Evolutionary conservation across 2,888 invertebrate species (phyloP).

Genomic region (Dorcus parallelipipedus): DNA sequence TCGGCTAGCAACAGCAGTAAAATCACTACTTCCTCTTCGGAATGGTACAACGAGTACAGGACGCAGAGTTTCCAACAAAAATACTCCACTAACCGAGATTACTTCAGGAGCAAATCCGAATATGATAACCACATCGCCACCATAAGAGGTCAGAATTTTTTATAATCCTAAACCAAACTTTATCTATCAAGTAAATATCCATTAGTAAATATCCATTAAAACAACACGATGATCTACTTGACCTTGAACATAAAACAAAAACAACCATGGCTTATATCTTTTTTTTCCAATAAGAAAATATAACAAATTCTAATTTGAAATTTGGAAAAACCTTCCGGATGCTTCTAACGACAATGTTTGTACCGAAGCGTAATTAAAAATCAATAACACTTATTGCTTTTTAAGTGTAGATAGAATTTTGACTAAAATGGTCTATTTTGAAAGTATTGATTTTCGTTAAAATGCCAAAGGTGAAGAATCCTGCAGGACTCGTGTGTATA

Average conservation of each 20-base stretch:
- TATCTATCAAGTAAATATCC: not conserved
- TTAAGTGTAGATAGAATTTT: too few species aligned
- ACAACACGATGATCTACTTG: not conserved
- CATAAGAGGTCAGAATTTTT: slow-evolving; percentile 68
- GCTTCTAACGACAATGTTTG: too few species aligned
- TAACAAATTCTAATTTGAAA: too few species aligned
- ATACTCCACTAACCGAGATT: slow-evolving; percentile 66
- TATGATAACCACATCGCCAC: slow-evolving; percentile 84
- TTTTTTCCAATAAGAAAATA: too few species aligned
- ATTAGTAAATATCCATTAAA: not conserved
- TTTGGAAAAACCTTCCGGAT: too few species aligned
- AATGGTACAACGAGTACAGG: slow-evolving; percentile 60
- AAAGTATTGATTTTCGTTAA: too few species aligned
- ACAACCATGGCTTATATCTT: too few species aligned
- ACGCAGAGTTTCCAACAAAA: slow-evolving; percentile 61
- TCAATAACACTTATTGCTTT: too few species aligned
- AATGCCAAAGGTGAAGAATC: too few species aligned
- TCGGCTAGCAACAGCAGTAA: slow-evolving; percentile 48
- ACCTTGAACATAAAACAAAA: not conserved
- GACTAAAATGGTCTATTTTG: too few species aligned
- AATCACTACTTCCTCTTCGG: slow-evolving; percentile 45
- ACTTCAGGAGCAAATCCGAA: slow-evolving; percentile 74
- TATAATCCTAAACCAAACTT: not conserved
- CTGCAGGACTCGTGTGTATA: too few species aligned
- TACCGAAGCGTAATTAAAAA: too few species aligned